Evolutionary conservation across 2,797 vertebrate species (phyloP), one percentile per base, ranked within the genome.

Genomic region (Acrossocheilus wenchowensis): DNA sequence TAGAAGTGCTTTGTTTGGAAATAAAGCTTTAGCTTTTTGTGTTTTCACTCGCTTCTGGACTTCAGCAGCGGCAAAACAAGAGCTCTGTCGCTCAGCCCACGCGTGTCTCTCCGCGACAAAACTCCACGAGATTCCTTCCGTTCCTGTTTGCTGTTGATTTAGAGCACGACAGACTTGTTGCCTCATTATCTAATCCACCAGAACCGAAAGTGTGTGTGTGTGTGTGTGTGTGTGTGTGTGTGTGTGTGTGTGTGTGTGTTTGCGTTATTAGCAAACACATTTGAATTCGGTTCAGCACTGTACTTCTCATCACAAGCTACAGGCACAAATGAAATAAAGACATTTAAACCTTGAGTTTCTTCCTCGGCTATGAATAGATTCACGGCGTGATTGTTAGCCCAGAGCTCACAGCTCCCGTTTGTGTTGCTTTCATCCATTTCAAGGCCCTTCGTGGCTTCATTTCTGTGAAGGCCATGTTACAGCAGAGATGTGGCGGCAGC

Each of bases 1-100:
- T 89, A 81, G 91, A 90, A 86, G 73, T 80, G 89, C 91, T 92
- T 94, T 95, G 92, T 94, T 91, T 87, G 84, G 78, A 83, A 66
- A 85, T 84, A 86, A 73, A 14, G 73, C 90, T 87, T 91, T 90
- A 88, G 68, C 23, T 77, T 87, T 87, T 39, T 50, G 75, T 81
- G 62, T 78, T 74, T 82, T 66, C 73, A 43, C n/a, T 72, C 34
- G 48, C 78, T 62, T 88, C 72, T 71, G 82, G 81, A 45, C 71
- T 81, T 75, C 54, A n/a, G 64, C 41, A 17, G 19, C 73, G 30
- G 62, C 78, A 83, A 72, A 86, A 84, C 64, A 75, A 54, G 39
- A 36, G 77, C 72, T 71, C 50, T 77, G 64, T 78, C 57, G 34
- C 69, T 74, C 30, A 26, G 69, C 84, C 78, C 84, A 86, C 84